phyloP scores from a whole-genome alignment of 92 coral and sea anemone genomes.

The Meandrina meandrites region DNA sequence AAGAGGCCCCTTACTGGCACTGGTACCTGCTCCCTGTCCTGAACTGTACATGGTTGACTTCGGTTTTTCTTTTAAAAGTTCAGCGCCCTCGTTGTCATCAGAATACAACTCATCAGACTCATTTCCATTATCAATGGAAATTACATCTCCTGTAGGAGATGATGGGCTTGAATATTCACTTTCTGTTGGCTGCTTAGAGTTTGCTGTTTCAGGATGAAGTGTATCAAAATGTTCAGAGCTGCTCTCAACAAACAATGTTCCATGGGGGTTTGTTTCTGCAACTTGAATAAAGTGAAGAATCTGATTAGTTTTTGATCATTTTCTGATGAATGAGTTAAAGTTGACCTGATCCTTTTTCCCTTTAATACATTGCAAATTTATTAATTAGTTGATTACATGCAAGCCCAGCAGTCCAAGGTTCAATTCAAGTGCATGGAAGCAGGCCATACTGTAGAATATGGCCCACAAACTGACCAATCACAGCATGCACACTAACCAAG shows the following conservation, averaged over 20 bases:
- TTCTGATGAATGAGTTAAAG: not conserved
- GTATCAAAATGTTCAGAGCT: not conserved
- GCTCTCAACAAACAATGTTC: not conserved
- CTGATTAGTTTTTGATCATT: not conserved
- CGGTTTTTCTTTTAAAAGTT: not conserved
- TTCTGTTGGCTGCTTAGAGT: constrained; percentile 12
- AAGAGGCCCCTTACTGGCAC: not conserved
- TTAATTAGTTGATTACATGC: too few relatives aligned
- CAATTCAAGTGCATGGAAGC: too few relatives aligned
- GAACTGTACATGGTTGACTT: not conserved
- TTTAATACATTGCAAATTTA: too few relatives aligned
- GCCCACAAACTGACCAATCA: too few relatives aligned
- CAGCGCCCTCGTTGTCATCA: not conserved
- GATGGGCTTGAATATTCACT: not conserved
- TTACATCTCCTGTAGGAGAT: not conserved
- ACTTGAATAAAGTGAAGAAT: not conserved
- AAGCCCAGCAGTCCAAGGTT: too few relatives aligned
- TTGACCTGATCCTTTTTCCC: not conserved
- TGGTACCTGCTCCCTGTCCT: not conserved
- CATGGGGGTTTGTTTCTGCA: not conserved
- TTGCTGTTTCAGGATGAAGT: not conserved
- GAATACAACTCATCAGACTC: not conserved
- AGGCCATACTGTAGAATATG: too few relatives aligned
- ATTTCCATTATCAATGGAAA: not conserved
- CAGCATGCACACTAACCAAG: too few relatives aligned